Evolutionary conservation across 2,888 invertebrate species (phyloP), one percentile per base, ranked within the genome.

Genomic region (Drosophila lacicola): DNA sequence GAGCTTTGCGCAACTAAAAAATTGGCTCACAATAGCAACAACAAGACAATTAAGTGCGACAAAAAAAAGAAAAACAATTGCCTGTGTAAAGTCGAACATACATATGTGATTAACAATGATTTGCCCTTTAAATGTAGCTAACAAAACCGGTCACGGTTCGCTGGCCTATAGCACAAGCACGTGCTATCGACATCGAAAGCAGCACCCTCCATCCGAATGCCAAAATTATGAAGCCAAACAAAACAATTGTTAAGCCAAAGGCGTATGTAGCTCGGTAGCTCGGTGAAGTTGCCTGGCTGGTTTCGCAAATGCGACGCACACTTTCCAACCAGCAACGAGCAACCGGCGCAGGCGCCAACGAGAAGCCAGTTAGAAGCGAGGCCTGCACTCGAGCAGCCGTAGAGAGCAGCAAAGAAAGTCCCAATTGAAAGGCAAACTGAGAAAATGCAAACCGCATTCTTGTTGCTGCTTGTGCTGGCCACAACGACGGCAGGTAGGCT

Each of bases 281-380:
- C 6, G 25, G 39, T 17, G 53, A 68, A 75, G 70, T 76, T 76
- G 76, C 45, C 74, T 46, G 70, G 49, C 78, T 60, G 66, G 78
- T 76, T 76, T 77, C 19, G 36, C 4, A 37, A 54, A 46, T 33
- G 8, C 41, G 33, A 25, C 47, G 44, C 39, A 25, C 34, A 67
- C 41, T 33, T 47, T 36, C 50, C 10, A 53, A 34, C 50, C 39
- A 17, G 34, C 14, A 53, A 34, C 50, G 36, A 17, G 34, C 14
- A 36, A 41, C 33, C 45, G 37, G 64, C 65, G 51, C 73, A 65
- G 62, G 55, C 64, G 57, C 61, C 29, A 29, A 29, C 8, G 29
- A 29, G 29, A 29, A 61, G 49, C 56, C 69, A 74, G 70, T 70
- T 62, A 55, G 61, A 60, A 61, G 55, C 44, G 36, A 51, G 49